Base-by-base conservation (phyloP, 2,888 invertebrate species). In the Aplocera efformata region DNA sequence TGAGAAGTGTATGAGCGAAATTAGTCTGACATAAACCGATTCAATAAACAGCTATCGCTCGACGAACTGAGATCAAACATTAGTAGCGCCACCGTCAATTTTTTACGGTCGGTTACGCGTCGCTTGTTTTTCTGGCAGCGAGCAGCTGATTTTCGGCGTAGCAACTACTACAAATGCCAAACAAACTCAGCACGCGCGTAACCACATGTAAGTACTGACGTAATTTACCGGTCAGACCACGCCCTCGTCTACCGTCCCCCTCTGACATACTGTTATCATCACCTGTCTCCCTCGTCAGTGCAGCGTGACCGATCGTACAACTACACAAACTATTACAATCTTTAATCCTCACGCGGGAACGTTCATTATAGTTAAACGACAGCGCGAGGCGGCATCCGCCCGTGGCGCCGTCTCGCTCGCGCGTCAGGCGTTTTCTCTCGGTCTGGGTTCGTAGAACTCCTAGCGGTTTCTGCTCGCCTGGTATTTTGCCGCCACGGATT, bases 401-500 rank as follows among this genome's bases (percentile, higher is more conserved):
- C 50, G 50, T 47, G 38, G 46, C 52, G 53, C 36, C 29, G 47
- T 74, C 72, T 66, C 73, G 34, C 54, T 76, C 65, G 42, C 53
- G 53, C 45, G 53, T 50, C 67, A 62, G 49, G 48, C 57, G 57
- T 56, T 75, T 68, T 66, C 71, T 54, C 55, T 67, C 38, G 32
- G 63, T 41, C 56, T 50, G 51, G 41, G 42, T 48, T 54, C 45
- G 53, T 52, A 58, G 48, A 61, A 68, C 54, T 71, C 69, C 72
- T 63, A 52, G 45, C 46, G 39, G 34, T 48, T 58, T 72, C 75
- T 88, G 85, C 46, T 67, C 67, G 71, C 85, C 86, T 88, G 77
- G 86, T 88, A 76, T 59, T 86, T 88, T 86, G 79, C 86, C 88
- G 88, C 88, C 85, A 84, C 82, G 73, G 72, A 83, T 71, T 85